Evolutionary conservation across 2,113 vertebrate species (phyloP), one percentile per base, ranked within the genome.

Genomic region (Oryzias javanicus): DNA sequence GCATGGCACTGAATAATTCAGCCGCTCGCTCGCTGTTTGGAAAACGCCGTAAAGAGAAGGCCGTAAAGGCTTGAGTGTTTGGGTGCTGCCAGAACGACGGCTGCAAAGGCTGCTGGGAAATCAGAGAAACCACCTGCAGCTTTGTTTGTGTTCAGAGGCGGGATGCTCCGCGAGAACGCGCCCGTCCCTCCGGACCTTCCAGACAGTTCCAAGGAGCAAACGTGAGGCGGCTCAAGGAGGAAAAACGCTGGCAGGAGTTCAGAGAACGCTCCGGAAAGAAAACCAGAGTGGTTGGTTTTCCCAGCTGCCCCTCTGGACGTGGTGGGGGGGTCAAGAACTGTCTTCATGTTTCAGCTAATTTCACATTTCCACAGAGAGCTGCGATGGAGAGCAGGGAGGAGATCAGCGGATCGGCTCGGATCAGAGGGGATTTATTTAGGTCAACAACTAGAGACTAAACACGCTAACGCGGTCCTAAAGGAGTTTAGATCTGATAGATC

Each of bases 21-120:
- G 92, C 92, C 91, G 67, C 90, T 91, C 86, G 88, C 91, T 90
- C 91, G 89, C 89, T 92, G 92, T 94, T 96, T 95, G 93, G 94
- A 92, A 94, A 95, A 94, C 55, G 84, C 89, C 81, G 70, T 95
- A 94, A 95, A 94, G 92, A 95, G 92, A 92, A 94, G 93, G 90
- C 92, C 91, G 89, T 90, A 91, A 94, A 92, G 79, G 89, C 90
- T 90, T 92, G 60, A 89, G 54, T 17, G 60, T 67, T 75, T 48
- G 53, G 76, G 69, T 67, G 73, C 46, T 66, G 71, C 74, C 27
- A 27, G 62, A 81, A 72, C 63, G 64, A 42, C 54, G 29, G 40
- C 24, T 3, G 0, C 49, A 20, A 29, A 71, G 47, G 8, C 1
- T 8, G 60, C 48, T 66, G 59, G 61, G 62, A 55, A 79, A 83